These are phyloP conservation scores for Coturnix japonica DNA, from an alignment of 2,113 vertebrate species.

Conservation along the genomic window DNA sequence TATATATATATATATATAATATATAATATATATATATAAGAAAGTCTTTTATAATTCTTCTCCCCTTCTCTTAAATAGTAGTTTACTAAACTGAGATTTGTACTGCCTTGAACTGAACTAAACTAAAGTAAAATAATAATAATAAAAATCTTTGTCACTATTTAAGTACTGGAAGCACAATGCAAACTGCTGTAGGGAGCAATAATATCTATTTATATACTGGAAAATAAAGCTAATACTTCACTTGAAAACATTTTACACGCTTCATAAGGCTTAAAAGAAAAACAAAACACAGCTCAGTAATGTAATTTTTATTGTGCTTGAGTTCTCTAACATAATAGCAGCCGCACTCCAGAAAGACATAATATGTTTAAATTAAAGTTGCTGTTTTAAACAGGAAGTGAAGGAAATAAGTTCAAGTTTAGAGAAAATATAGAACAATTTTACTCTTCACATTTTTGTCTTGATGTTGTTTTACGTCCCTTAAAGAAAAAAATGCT, in stretches of 20 bases:
- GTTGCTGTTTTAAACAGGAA: neutral
- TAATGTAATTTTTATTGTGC: neutral
- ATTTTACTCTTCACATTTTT: neutral
- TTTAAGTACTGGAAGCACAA: neutral
- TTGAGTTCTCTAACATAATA: neutral
- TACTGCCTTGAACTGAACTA: neutral
- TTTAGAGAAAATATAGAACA: neutral
- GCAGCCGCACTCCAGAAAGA: neutral
- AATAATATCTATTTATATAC: neutral
- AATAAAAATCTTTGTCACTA: neutral
- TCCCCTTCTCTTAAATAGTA: neutral
- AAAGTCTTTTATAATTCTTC: neutral
- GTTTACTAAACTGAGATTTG: neutral
- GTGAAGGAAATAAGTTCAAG: neutral
- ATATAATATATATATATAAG: no score
- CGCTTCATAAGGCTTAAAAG: neutral
- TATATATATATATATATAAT: no score
- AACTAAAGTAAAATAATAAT: neutral
- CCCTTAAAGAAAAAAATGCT: neutral
- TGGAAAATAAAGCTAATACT: neutral
- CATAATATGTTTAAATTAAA: neutral
- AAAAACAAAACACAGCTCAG: neutral
- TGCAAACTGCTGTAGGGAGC: neutral
- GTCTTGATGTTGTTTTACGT: neutral
- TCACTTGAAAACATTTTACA: neutral